phyloP scores from a whole-genome alignment of 2,888 invertebrate species.

The Chrysodeixis includens region DNA sequence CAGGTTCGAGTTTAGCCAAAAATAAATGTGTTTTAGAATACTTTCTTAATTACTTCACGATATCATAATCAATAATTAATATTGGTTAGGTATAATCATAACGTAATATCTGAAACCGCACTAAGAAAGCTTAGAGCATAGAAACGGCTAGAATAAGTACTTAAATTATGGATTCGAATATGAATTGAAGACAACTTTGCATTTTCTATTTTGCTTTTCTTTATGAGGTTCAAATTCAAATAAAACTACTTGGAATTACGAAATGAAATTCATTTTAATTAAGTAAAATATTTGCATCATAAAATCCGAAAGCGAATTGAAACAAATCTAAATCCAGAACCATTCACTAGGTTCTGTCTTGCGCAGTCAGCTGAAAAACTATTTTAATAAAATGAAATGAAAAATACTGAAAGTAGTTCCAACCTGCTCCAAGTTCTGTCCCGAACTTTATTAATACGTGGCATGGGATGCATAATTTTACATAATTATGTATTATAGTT shows the following conservation, averaged over 20 bases:
- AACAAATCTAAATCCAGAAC: constrained; percentile 39
- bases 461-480: too few relatives aligned
- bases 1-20: too few relatives aligned
- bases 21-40: too few relatives aligned
- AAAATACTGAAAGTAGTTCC: constrained; percentile 46
- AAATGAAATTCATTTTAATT: constrained; percentile 43
- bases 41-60: too few relatives aligned
- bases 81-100: too few relatives aligned
- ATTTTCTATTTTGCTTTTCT: constrained; percentile 5
- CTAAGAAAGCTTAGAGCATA: too few relatives aligned
- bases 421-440: constrained; percentile 15
- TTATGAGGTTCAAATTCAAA: neutral
- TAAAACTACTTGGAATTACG: constrained; percentile 17
- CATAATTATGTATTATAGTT: too few relatives aligned
- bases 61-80: too few relatives aligned
- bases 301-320: constrained; percentile 39
- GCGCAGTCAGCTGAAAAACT: constrained; percentile 36
- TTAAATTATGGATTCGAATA: too few relatives aligned
- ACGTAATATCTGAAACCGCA: too few relatives aligned
- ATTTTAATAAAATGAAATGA: constrained; percentile 47
- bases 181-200: constrained; percentile 3
- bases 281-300: constrained; percentile 44
- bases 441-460: neutral
- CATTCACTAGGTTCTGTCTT: constrained; percentile 34
- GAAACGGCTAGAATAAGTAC: too few relatives aligned